A percentile compares a stretch with the other conserved stretches of the same genome.
phyloP scores from a whole-genome alignment of 2,113 vertebrate genomes.

The Dryoscopus gambensis region DNA sequence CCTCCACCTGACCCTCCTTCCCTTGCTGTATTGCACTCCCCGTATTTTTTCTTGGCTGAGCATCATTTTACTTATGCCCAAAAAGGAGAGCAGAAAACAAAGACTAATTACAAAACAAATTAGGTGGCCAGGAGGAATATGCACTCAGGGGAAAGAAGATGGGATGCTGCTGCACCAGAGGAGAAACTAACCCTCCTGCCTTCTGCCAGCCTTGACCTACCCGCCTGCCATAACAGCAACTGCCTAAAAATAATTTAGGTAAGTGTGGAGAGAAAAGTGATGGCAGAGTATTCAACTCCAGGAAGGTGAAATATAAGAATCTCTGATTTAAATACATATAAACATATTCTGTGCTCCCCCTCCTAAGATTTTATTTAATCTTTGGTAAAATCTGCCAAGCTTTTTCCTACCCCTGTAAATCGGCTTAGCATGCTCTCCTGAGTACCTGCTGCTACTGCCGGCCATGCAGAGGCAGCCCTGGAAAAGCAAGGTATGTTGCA shows the following conservation, averaged over 20 bases:
- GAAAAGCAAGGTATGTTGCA: background rate
- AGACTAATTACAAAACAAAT: background rate
- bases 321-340: background rate
- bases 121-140: background rate
- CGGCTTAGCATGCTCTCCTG: background rate
- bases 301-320: background rate
- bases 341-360: background rate
- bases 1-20: background rate
- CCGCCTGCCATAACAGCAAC: background rate
- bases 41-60: background rate
- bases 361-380: conserved; percentile 31
- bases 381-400: conserved; percentile 10
- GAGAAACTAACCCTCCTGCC: background rate
- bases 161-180: background rate
- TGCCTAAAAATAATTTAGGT: background rate
- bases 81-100: background rate
- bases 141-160: background rate
- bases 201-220: background rate
- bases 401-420: background rate
- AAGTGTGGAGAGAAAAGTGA: background rate
- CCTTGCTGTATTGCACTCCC: background rate
- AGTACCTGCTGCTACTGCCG: background rate
- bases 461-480: background rate
- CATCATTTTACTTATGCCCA: background rate
- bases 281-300: background rate